A percentile compares a stretch with the other conserved stretches of the same genome.
Conservation (phyloP, 1,140 invertebrate genomes). For the Wasmannia auropunctata region DNA sequence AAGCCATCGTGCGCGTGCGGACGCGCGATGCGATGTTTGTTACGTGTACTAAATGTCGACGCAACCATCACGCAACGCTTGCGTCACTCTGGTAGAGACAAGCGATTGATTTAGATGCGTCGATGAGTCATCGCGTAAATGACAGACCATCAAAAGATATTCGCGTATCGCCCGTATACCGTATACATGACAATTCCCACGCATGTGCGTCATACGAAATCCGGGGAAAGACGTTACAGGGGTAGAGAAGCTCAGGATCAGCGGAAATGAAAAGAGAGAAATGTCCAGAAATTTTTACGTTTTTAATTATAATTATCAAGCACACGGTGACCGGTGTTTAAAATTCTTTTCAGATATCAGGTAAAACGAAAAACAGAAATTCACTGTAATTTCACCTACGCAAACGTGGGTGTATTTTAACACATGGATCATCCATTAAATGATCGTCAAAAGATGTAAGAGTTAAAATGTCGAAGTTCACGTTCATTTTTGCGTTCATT, state of each 20-base stretch:
- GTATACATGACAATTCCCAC: conserved; percentile 11
- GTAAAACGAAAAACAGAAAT: background rate
- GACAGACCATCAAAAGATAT: conserved; percentile 50
- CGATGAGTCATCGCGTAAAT: conserved; percentile 44
- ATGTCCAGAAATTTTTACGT: background rate
- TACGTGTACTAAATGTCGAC: conserved; percentile 57
- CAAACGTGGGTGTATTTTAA: conserved; percentile 13
- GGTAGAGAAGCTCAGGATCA: background rate
- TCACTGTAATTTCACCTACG: background rate
- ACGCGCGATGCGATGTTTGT: conserved; percentile 36
- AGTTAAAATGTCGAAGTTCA: conserved; percentile 18
- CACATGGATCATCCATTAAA: background rate
- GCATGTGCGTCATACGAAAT: background rate
- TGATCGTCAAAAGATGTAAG: conserved; percentile 5
- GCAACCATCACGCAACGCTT: conserved; percentile 55
- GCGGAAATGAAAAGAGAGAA: background rate
- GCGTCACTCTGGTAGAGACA: conserved; percentile 51
- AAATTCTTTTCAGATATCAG: background rate
- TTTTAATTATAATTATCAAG: background rate
- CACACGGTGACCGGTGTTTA: background rate
- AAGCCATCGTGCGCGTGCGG: conserved; percentile 37
- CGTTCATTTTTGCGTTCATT: background rate
- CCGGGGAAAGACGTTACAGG: background rate
- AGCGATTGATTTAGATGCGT: conserved; percentile 57
- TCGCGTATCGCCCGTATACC: conserved; percentile 21